Conservation (phyloP, 2,888 invertebrate species). For the Linyphia triangularis region DNA sequence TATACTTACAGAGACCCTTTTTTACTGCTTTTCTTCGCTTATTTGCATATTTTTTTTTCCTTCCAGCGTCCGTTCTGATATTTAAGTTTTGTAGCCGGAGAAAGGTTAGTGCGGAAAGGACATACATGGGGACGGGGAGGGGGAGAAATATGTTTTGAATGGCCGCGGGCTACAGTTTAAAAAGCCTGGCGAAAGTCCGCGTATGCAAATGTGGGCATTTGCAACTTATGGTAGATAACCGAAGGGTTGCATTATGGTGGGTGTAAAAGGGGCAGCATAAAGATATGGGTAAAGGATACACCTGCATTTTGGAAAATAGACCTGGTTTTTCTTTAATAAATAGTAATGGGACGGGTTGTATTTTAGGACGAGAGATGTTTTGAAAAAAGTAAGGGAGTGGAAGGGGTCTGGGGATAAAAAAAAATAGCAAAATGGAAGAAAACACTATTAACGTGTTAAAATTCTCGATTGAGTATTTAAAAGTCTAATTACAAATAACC, state of each 20-base stretch:
- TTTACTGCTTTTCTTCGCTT: slow-evolving; percentile 53
- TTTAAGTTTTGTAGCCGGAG: slow-evolving; percentile 58
- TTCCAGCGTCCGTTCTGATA: slow-evolving; percentile 52
- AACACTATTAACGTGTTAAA: no score
- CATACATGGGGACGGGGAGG: not conserved
- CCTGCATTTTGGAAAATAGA: not conserved
- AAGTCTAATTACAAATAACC: no score
- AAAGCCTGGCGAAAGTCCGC: slow-evolving; percentile 60
- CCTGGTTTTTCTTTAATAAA: not conserved
- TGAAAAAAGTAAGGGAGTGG: no score
- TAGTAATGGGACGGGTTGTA: not conserved
- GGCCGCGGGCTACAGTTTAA: slow-evolving; percentile 66
- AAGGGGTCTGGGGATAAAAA: no score
- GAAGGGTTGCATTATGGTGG: slow-evolving; percentile 39
- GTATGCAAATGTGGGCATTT: slow-evolving; percentile 73
- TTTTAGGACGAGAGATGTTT: not conserved
- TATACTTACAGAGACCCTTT: slow-evolving; percentile 51
- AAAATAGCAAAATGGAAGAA: no score
- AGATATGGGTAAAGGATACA: slow-evolving; percentile 10
- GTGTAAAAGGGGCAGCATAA: slow-evolving; percentile 5
- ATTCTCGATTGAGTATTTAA: no score
- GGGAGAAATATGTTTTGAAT: slow-evolving; percentile 62
- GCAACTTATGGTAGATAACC: slow-evolving; percentile 66
- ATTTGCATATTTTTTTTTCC: slow-evolving; percentile 57
- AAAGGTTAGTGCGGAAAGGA: slow-evolving; percentile 38